Evolutionary conservation across 2,888 invertebrate genomes (phyloP), one percentile per base, ranked within the genome.

Genomic region (Ophioninae sp.): DNA sequence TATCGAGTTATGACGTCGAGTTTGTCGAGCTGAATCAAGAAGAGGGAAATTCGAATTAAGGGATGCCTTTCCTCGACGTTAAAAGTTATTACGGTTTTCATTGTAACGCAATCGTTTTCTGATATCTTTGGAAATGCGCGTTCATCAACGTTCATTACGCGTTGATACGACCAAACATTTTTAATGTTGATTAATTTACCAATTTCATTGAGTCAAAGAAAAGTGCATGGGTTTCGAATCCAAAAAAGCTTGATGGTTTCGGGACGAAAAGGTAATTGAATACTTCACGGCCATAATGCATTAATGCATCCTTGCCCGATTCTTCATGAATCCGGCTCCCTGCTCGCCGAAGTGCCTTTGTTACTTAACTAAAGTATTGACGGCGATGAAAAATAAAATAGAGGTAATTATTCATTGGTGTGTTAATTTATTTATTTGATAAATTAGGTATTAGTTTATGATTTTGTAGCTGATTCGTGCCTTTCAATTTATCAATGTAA

Each of bases 321-420:
- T 10, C 30, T 57, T 44, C 17, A 69, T 13, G 13, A 13, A n/a
- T 10, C 23, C 68, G 41, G 50, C 37, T 41, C 83, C 85, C 37
- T 87, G 87, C 44, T 83, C 87, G 17, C 75, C 81, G 67, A 83
- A 84, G 56, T 87, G 87, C 62, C 72, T 56, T 69, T 87, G 87
- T 59, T 85, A 84, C 68, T 73, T 87, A 44, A 44, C 68, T n/a
- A 30, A 79, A 81, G 73, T 68, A 8, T 79, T 86, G 61, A 20
- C 21, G 30, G 80, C 79, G 59, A 61, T 87, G 23, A 84, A 84
- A 74, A 70, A 61, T 44, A 85, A 82, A 68, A 80, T 85, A 41
- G 44, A 41, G 81, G 87, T 87, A 83, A 65, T 57, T 61, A 17
- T 6, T 0, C 17, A 44, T 41, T 41, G 8, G 2, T 30, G 56